A percentile compares a stretch with the other conserved stretches of the same genome.
Evolutionary conservation across 2,113 vertebrate genomes (phyloP).

Genomic region (Etheostoma spectabile): DNA sequence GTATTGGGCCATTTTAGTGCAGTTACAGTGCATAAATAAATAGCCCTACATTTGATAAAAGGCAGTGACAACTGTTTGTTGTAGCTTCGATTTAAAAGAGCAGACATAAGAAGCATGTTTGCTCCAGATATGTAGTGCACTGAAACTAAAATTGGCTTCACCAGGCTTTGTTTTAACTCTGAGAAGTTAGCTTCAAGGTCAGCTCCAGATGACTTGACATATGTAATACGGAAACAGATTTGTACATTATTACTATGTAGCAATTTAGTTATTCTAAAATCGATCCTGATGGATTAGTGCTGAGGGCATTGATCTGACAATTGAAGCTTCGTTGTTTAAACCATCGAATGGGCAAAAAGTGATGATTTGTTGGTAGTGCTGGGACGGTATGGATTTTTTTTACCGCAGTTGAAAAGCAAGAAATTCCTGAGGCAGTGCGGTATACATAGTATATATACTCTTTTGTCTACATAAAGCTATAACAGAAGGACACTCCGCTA

Average conservation of each 20-base stretch:
- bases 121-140: constrained; percentile 6
- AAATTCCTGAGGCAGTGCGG: too few species aligned
- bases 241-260: background rate
- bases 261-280: background rate
- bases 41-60: background rate
- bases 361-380: background rate
- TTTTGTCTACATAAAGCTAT: too few species aligned
- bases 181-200: background rate
- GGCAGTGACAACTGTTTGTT: background rate
- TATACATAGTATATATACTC: too few species aligned
- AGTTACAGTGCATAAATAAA: constrained; percentile 4
- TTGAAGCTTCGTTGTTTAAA: background rate
- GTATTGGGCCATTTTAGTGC: background rate
- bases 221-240: background rate
- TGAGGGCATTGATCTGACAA: background rate
- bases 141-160: constrained; percentile 19
- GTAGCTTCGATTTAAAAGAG: constrained; percentile 3
- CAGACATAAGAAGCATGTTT: background rate
- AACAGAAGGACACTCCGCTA: too few species aligned
- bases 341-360: background rate
- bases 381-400: too few species aligned
- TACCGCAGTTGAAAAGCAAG: too few species aligned
- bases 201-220: background rate
- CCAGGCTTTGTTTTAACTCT: constrained; percentile 2
- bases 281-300: background rate